A percentile compares a stretch with the other conserved stretches of the same genome.
These are phyloP conservation scores for Mareca strepera DNA, from an alignment of 2,797 vertebrate species.

Conservation along the genomic window DNA sequence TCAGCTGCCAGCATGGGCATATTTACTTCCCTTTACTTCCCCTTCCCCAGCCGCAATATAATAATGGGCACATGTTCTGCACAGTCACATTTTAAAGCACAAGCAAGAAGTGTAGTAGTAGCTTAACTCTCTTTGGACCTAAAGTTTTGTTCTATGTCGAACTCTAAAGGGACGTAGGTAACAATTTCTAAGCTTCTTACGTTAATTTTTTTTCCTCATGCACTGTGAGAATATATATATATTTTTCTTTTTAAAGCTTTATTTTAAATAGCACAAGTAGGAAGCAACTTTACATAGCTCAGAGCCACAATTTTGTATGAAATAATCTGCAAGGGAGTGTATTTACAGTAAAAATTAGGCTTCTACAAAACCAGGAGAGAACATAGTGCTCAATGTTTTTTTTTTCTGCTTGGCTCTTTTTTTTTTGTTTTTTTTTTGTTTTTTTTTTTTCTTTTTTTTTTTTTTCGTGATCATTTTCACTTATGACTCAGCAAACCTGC, in stretches of 20 bases:
- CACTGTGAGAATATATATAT: neutral
- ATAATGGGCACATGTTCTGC: neutral
- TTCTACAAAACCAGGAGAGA: too few relatives aligned
- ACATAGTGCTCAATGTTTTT: too few relatives aligned
- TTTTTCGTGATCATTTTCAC: neutral
- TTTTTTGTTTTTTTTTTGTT: neutral
- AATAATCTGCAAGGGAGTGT: neutral
- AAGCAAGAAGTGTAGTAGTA: neutral
- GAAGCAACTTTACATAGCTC: neutral
- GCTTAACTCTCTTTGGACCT: neutral
- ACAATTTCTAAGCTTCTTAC: neutral
- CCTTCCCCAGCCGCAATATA: neutral
- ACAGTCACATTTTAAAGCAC: neutral
- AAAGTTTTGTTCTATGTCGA: neutral
- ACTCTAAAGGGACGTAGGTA: neutral
- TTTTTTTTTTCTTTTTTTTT: neutral
- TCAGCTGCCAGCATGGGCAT: neutral
- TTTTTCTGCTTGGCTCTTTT: too few relatives aligned
- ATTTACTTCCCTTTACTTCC: neutral
- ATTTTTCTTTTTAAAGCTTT: neutral
- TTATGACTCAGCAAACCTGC: neutral
- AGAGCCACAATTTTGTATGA: neutral
- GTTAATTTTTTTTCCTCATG: neutral
- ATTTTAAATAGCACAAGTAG: neutral
- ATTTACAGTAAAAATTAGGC: fast-evolving